Percentiles rank a stretch among this genome's conserved stretches.
These are phyloP conservation scores for Eutrigla gurnardus DNA, from an alignment of 2,797 vertebrate species.

Conservation along the genomic window DNA sequence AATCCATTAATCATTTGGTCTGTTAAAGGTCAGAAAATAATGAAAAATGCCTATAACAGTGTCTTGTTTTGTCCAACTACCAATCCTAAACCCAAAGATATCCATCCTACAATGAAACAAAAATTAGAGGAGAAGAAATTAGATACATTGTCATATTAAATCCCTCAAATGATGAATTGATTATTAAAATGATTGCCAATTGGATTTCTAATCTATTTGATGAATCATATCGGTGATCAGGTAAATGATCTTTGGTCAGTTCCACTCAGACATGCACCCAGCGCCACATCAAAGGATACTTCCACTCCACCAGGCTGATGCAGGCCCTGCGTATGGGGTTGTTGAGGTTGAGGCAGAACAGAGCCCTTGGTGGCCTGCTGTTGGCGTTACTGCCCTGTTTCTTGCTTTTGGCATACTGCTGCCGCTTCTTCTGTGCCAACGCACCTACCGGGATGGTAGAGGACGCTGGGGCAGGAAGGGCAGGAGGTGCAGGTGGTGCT, in stretches of 20 bases:
- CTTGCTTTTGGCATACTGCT: conserved; percentile 99
- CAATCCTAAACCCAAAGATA: not conserved
- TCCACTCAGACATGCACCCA: not conserved
- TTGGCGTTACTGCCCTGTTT: conserved; percentile 96
- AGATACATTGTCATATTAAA: no score
- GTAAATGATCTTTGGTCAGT: not conserved
- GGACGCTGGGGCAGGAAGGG: conserved; percentile 72
- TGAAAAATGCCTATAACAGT: not conserved
- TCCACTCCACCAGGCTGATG: conserved; percentile 99
- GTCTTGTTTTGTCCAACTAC: not conserved
- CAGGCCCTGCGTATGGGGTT: conserved; percentile 99
- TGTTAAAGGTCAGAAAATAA: not conserved
- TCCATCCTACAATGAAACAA: not conserved
- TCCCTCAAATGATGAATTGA: not conserved
- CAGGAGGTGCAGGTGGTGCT: conserved; percentile 70
- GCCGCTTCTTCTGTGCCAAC: conserved; percentile 98
- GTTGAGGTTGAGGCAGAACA: conserved; percentile 98
- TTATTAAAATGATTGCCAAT: not conserved
- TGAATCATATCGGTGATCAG: not conserved
- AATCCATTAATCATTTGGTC: not conserved
- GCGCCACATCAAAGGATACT: conserved; percentile 91
- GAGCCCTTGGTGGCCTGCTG: conserved; percentile 94
- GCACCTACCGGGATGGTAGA: conserved; percentile 91
- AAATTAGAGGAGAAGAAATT: not conserved
- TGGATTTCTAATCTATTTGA: not conserved